A percentile compares a stretch with the other conserved stretches of the same genome.
Evolutionary conservation across 2,888 invertebrate genomes (phyloP).

Genomic region (Xiphydria camelus): DNA sequence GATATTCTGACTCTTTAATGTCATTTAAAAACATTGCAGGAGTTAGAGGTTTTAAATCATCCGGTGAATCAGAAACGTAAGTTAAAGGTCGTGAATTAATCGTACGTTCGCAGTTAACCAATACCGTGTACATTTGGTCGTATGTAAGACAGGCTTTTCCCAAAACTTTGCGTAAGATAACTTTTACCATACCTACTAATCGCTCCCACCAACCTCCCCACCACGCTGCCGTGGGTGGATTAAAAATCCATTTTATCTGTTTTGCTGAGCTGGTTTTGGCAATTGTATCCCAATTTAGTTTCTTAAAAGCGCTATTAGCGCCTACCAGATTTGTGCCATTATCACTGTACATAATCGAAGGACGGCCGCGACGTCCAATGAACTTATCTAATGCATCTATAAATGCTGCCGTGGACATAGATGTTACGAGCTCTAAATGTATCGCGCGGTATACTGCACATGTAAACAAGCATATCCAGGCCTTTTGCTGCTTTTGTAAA

Average conservation of each 20-base stretch:
- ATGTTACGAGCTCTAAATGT: conserved; percentile 46
- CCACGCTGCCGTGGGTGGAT: conserved; percentile 49
- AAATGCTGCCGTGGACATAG: conserved; percentile 39
- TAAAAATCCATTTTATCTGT: conserved; percentile 43
- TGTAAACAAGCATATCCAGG: conserved; percentile 47
- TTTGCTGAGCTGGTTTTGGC: conserved; percentile 5
- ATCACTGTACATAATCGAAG: conserved; percentile 40
- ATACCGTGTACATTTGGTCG: conserved; percentile 31
- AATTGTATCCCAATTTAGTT: conserved; percentile 58
- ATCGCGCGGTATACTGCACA: conserved; percentile 51
- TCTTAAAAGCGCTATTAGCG: conserved; percentile 53
- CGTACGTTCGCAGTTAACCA: conserved; percentile 37
- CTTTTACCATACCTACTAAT: conserved; percentile 47
- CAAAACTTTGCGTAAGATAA: conserved; percentile 42
- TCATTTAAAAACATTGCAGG: conserved; percentile 38
- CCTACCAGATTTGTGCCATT: conserved; percentile 49
- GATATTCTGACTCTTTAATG: conserved; percentile 18
- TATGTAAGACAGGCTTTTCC: conserved; percentile 34
- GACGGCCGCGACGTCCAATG: conserved; percentile 36
- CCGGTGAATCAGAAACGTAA: conserved; percentile 27
- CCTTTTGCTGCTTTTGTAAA: conserved; percentile 31
- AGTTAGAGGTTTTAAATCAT: conserved; percentile 26
- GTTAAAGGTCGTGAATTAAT: conserved; percentile 45
- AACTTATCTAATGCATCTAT: conserved; percentile 41
- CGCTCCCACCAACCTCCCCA: conserved; percentile 55